A percentile compares a stretch with the other conserved stretches of the same genome.
phyloP scores from a whole-genome alignment of 2,113 vertebrate species.

The Trematomus loennbergii region DNA sequence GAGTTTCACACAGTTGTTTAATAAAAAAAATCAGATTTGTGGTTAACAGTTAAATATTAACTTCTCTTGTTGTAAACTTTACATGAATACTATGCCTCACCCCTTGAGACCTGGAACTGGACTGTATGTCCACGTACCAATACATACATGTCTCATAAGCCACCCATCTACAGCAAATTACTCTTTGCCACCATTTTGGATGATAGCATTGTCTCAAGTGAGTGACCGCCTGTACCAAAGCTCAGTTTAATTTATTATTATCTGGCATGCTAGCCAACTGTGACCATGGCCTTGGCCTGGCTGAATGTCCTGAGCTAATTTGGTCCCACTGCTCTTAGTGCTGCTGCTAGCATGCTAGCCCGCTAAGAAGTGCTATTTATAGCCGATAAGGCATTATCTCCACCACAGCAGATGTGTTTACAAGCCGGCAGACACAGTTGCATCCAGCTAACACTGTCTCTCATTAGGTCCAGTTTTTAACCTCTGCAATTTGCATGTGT shows the following conservation, averaged over 20 bases:
- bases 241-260: not conserved
- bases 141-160: not conserved
- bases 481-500: slow-evolving; percentile 28
- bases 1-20: no score
- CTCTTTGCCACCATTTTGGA: not conserved
- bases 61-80: no score
- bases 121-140: no score
- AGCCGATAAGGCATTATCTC: slow-evolving; percentile 61
- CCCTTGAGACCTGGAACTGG: no score
- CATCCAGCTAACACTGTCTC: slow-evolving; percentile 34
- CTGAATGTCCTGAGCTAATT: slow-evolving; percentile 71
- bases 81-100: not conserved
- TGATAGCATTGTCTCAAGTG: not conserved
- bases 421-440: slow-evolving; percentile 38
- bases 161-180: not conserved
- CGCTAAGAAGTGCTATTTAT: slow-evolving; percentile 74
- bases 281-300: slow-evolving; percentile 47
- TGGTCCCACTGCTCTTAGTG: slow-evolving; percentile 46
- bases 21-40: no score
- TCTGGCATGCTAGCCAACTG: slow-evolving; percentile 16
- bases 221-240: no score
- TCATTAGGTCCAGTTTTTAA: slow-evolving; percentile 32
- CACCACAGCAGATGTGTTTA: slow-evolving; percentile 77
- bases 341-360: slow-evolving; percentile 61
- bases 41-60: no score